Conservation (phyloP, 2,113 vertebrate genomes). For the Taxidea taxus region DNA sequence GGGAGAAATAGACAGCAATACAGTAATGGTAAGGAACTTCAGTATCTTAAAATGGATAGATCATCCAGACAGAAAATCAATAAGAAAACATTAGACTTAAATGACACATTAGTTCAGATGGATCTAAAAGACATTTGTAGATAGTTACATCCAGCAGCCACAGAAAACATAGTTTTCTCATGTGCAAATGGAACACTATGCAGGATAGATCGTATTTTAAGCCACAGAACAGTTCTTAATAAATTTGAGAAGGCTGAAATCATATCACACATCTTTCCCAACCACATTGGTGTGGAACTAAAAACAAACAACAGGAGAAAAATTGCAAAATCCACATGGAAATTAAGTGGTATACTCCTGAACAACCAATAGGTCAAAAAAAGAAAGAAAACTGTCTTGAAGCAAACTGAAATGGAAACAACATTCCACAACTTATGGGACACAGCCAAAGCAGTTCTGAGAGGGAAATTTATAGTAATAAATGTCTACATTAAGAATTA, state of each 20-base stretch:
- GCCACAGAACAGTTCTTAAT: background rate
- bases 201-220: background rate
- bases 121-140: background rate
- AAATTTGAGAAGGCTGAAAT: background rate
- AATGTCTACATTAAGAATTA: background rate
- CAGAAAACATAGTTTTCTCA: background rate
- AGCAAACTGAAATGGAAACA: background rate
- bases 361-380: background rate
- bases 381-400: background rate
- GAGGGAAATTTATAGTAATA: background rate
- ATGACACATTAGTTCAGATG: background rate
- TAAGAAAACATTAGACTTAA: background rate
- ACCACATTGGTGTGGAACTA: background rate
- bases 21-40: background rate
- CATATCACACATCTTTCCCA: background rate
- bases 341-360: background rate
- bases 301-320: background rate
- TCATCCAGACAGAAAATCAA: background rate
- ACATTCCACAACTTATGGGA: background rate
- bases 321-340: background rate
- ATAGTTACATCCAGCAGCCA: background rate
- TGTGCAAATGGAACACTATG: background rate
- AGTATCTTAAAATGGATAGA: background rate
- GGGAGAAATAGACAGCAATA: background rate
- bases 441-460: background rate